These are phyloP conservation scores for Fragum whitleyi DNA, from an alignment of 2,888 invertebrate species.

Conservation along the genomic window DNA sequence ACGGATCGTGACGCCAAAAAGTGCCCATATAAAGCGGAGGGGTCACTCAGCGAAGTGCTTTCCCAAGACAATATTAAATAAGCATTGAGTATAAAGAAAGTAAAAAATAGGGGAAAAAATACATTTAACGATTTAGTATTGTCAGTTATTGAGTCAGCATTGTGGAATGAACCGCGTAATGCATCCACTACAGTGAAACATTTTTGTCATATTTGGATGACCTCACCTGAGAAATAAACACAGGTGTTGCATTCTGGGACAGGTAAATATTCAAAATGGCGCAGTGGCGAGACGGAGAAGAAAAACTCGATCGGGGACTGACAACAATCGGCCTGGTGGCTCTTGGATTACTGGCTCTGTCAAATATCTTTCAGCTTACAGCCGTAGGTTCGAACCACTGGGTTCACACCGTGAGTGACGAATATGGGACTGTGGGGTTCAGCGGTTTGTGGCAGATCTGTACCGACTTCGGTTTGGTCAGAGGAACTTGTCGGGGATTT, in stretches of 20 bases:
- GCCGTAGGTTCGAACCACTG: slow-evolving; percentile 66
- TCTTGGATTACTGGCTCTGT: slow-evolving; percentile 47
- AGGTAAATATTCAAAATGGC: slow-evolving; percentile 60
- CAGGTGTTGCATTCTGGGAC: slow-evolving; percentile 46
- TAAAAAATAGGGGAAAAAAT: too few species aligned
- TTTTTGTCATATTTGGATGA: slow-evolving; percentile 58
- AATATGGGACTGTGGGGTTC: slow-evolving; percentile 62
- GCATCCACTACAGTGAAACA: slow-evolving; percentile 19
- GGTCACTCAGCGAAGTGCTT: too few species aligned
- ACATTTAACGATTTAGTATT: too few species aligned
- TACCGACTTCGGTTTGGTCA: slow-evolving; percentile 55
- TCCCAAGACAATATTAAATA: too few species aligned
- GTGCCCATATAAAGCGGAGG: too few species aligned
- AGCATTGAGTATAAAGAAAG: too few species aligned
- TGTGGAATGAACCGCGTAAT: slow-evolving; percentile 2
- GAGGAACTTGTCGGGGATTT: slow-evolving; percentile 65
- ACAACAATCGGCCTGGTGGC: slow-evolving; percentile 36
- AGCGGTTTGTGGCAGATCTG: slow-evolving; percentile 70
- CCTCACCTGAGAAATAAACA: slow-evolving; percentile 44
- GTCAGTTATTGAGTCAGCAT: too few species aligned
- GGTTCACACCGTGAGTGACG: slow-evolving; percentile 58
- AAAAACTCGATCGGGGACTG: background rate
- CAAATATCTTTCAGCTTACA: slow-evolving; percentile 59
- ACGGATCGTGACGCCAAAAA: too few species aligned
- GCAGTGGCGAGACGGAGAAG: slow-evolving; percentile 28